These are phyloP conservation scores for Chaetura pelagica DNA, from an alignment of 2,113 vertebrate genomes.

Conservation along the genomic window DNA sequence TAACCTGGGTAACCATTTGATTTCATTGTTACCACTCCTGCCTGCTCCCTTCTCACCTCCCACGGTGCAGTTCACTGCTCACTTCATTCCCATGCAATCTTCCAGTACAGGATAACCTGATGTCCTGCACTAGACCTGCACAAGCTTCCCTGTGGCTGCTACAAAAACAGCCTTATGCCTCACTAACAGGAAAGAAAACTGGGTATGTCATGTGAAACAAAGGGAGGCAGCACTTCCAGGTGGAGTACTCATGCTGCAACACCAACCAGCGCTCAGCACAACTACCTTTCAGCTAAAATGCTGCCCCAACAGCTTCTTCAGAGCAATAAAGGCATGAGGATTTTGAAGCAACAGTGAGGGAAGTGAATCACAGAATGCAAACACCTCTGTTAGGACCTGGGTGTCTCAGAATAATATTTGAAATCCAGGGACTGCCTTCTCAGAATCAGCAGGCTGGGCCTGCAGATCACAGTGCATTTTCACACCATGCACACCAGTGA, in stretches of 20 bases:
- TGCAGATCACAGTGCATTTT: neutral
- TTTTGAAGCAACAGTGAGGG: neutral
- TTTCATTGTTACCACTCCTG: neutral
- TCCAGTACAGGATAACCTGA: neutral
- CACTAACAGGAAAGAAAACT: neutral
- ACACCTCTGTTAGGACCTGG: neutral
- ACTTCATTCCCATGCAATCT: neutral
- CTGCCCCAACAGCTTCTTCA: neutral
- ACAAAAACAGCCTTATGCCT: neutral
- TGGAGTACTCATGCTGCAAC: rapidly evolving
- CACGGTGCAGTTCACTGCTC: neutral
- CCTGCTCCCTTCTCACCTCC: neutral
- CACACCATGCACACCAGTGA: rapidly evolving
- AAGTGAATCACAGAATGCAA: neutral
- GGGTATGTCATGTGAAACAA: neutral
- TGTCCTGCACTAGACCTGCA: neutral
- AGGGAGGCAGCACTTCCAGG: neutral
- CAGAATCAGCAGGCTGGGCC: neutral
- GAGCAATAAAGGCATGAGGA: neutral
- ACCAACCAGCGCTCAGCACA: neutral
- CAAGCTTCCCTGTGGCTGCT: neutral
- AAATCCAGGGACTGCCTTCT: neutral
- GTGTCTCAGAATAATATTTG: neutral
- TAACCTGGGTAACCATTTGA: neutral
- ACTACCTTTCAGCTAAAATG: neutral